Evolutionary conservation across 2,888 invertebrate species (phyloP), one percentile per base, ranked within the genome.

Genomic region (Acholoe squamosa): DNA sequence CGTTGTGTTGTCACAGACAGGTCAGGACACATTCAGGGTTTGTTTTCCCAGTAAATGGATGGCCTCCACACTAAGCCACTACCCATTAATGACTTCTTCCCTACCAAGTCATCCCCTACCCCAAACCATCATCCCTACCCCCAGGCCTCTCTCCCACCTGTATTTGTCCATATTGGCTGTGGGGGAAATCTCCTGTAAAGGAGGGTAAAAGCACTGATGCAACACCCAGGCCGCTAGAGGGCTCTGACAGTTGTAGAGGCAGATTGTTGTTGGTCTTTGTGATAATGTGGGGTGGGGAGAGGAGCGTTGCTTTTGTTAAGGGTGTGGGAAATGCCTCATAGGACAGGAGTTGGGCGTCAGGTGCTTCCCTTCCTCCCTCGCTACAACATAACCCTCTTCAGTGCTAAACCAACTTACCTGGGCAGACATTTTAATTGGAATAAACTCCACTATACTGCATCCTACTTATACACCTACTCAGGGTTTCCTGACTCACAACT

Each of bases 11-110:
- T n/a, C n/a, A n/a, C n/a, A n/a, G 54, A 54, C 54, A 54, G 54
- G 54, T n/a, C n/a, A 25, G 25, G 84, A 84, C 84, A 51, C 22
- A 84, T 84, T 84, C 51, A 84, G 84, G 22, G 84, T 84, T 84
- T 84, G 84, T 84, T 84, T 84, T 84, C 84, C 25, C 25, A 54
- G 84, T 84, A 84, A 84, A 84, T 84, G 84, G 84, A 52, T 84
- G 84, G 52, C 52, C 43, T 52, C 52, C 25, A n/a, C 12, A 52
- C 25, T 84, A 84, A 84, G 43, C 84, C 84, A 10, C 22, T 10
- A 22, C 7, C 52, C 43, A 84, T n/a, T 84, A 43, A 84, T 80
- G 80, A 84, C 84, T 28, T n/a, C 84, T 51, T 22, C 84, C 84
- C n/a, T 7, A 28, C 77, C 33, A 33, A 12, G 14, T 5, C 33